Percentiles rank a stretch among this genome's conserved stretches.
These are phyloP conservation scores for Lepus timidus DNA, from an alignment of 2,113 vertebrate genomes.

Conservation along the genomic window DNA sequence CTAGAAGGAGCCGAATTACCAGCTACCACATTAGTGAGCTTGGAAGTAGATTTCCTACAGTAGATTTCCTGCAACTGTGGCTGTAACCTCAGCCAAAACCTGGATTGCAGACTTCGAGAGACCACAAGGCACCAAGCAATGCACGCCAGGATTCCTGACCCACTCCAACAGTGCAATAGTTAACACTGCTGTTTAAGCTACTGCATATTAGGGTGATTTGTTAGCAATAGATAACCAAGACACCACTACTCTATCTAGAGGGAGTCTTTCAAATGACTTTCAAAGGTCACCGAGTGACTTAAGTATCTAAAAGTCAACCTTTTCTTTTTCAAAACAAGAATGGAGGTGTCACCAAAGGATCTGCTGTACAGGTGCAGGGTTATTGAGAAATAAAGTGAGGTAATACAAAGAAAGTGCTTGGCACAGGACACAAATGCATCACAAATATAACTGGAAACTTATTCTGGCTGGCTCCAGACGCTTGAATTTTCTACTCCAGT, in stretches of 20 bases:
- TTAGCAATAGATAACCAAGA: not conserved
- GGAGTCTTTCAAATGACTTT: not conserved
- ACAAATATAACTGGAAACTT: not conserved
- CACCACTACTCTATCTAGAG: not conserved
- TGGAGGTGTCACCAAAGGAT: not conserved
- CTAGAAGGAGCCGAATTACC: not conserved
- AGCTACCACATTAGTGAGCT: not conserved
- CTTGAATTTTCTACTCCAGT: not conserved
- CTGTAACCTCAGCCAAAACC: not conserved
- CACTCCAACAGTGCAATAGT: not conserved
- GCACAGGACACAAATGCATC: not conserved
- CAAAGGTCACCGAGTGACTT: not conserved
- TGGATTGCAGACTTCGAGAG: not conserved
- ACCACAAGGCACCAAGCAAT: not conserved
- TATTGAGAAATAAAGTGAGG: not conserved
- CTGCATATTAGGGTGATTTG: not conserved
- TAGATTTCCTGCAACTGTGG: not conserved
- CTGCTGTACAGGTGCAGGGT: not conserved
- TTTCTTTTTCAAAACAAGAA: not conserved
- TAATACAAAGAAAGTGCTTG: not conserved
- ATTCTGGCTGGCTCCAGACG: not conserved
- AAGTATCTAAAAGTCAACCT: not conserved
- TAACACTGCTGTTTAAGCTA: not conserved
- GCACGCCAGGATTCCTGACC: not conserved
- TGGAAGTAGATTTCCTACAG: not conserved